Conservation (phyloP, 2,113 vertebrate species). For the Myiagra hebetior region DNA sequence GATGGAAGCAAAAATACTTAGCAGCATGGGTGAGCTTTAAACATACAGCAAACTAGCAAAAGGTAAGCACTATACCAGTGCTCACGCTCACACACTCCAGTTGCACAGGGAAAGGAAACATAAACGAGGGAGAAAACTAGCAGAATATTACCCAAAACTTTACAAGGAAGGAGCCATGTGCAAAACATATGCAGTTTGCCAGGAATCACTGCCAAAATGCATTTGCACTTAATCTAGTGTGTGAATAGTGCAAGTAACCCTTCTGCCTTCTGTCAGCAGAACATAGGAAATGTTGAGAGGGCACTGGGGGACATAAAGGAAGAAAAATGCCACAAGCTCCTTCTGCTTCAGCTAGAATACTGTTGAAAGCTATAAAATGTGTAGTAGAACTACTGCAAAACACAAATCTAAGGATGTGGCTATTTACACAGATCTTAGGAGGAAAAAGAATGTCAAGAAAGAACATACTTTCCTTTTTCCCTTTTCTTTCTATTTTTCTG, state of each 20-base stretch:
- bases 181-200: background rate
- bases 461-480: background rate
- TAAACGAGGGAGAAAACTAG: background rate
- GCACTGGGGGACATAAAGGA: background rate
- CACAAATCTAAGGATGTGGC: background rate
- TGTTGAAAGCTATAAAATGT: background rate
- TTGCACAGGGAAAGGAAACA: background rate
- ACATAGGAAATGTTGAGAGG: background rate
- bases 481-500: background rate
- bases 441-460: background rate
- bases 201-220: background rate
- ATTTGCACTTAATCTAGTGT: background rate
- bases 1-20: background rate
- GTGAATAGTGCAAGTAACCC: background rate
- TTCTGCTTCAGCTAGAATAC: background rate
- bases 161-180: background rate
- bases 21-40: background rate
- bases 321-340: background rate
- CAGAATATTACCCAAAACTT: background rate
- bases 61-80: background rate
- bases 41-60: background rate
- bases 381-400: background rate
- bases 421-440: background rate
- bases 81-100: background rate
- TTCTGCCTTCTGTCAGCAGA: slow-evolving; percentile 13